Evolutionary conservation across 2,797 vertebrate species (phyloP), one percentile per base, ranked within the genome.

Genomic region (Apogon hyalosoma): DNA sequence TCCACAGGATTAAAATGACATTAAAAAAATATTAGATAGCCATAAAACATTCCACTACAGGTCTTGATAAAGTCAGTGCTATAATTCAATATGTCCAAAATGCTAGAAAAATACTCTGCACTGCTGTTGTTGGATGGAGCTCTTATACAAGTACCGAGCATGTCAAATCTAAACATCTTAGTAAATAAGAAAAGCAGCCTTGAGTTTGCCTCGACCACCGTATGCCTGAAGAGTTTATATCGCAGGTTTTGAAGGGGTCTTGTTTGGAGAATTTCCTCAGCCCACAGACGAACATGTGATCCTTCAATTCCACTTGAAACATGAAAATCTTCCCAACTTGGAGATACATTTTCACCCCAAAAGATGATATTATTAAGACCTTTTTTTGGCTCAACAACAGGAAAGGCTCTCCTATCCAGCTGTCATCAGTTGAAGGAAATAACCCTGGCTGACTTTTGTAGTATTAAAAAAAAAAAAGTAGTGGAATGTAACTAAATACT

Each of bases 211-310:
- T 72, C 36, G 33, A 73, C 63, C 68, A 15, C 73, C 28, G 4
- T 10, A 40, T 4, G 0, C 11, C 43, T 50, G 31, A 56, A 24
- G 31, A 54, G 63, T 62, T 82, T 68, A 69, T 58, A 5, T n/a
- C 67, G 57, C 59, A 50, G 54, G 65, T 67, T 60, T 53, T 43
- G 24, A 70, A 60, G 31, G 18, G 55, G 18, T 63, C 71, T 65
- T 59, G 45, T n/a, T 63, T 56, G 54, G 63, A 79, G 50, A 19
- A 31, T 6, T 21, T 53, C 48, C 55, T 72, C 41, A 67, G 19
- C 39, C 67, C 70, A 43, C 50, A 41, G 55, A 53, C 36, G 21
- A 79, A 73, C 63, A 52, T 49, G 54, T 60, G 75, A 77, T 50
- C 60, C 65, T 67, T 55, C 50, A 41, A 36, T 48, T 62, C 11